Conservation (phyloP, 2,888 invertebrate genomes). For the Lithophane socia region DNA sequence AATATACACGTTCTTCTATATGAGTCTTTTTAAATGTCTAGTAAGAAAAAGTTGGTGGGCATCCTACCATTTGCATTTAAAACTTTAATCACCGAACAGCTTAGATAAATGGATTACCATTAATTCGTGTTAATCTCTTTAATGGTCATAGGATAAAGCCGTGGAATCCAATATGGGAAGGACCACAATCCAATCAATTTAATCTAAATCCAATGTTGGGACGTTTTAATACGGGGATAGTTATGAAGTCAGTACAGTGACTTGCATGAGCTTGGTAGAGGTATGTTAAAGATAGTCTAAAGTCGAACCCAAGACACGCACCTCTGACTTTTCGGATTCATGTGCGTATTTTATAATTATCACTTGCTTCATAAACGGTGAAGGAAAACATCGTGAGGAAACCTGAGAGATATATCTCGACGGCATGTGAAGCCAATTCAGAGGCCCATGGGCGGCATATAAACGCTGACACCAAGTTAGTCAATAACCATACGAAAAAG, state of each 20-base stretch:
- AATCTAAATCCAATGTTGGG: conserved; percentile 18
- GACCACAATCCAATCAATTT: conserved; percentile 32
- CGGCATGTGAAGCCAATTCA: no score
- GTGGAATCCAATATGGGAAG: conserved; percentile 33
- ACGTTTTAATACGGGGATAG: not conserved
- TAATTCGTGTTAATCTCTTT: conserved; percentile 46
- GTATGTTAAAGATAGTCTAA: not conserved
- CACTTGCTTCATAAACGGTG: no score
- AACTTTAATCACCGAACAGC: conserved; percentile 28
- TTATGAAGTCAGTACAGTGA: not conserved
- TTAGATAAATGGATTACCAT: conserved; percentile 34
- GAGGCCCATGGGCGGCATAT: no score
- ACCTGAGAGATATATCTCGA: no score
- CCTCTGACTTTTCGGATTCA: no score
- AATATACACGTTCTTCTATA: not conserved
- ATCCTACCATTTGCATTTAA: conserved; percentile 30
- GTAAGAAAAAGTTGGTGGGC: not conserved
- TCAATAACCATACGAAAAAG: no score
- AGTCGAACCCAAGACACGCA: no score
- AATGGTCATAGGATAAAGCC: conserved; percentile 37
- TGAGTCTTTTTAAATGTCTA: not conserved
- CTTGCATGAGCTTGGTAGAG: not conserved
- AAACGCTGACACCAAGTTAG: no score
- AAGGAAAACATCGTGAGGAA: no score
- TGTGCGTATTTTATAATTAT: no score